These are phyloP conservation scores for Anoplopoma fimbria DNA, from an alignment of 2,113 vertebrate species.

Conservation along the genomic window DNA sequence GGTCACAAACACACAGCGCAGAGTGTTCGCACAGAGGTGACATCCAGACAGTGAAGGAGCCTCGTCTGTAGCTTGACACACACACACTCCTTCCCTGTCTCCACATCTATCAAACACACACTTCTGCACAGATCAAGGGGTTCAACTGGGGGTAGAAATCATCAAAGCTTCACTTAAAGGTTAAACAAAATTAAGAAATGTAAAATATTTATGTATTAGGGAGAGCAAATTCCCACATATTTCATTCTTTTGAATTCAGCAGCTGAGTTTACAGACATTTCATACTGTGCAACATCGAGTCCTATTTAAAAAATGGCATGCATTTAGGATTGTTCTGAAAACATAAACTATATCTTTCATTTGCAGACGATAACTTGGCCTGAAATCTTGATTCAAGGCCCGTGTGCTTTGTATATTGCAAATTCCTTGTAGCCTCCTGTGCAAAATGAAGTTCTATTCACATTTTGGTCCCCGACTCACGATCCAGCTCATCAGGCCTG, in stretches of 20 bases:
- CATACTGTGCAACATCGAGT: not conserved
- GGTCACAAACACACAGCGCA: conserved; percentile 45
- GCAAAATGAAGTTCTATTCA: not conserved
- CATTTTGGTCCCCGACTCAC: not conserved
- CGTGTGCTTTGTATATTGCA: not conserved
- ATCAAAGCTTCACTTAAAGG: not conserved
- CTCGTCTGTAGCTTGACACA: conserved; percentile 23
- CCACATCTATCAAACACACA: not conserved
- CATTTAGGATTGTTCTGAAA: not conserved
- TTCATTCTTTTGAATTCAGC: too few species aligned
- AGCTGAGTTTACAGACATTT: too few species aligned
- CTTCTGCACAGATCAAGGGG: not conserved
- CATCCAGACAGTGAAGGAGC: conserved; percentile 47
- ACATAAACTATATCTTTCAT: not conserved
- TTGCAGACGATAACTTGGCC: not conserved
- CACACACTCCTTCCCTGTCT: not conserved
- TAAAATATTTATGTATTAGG: not conserved
- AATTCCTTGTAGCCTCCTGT: not conserved
- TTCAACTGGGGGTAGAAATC: not conserved
- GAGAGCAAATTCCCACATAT: not conserved
- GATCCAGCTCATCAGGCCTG: too few species aligned
- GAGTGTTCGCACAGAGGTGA: conserved; percentile 57
- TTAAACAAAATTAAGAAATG: not conserved
- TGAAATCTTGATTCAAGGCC: not conserved
- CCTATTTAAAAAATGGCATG: not conserved